These are phyloP conservation scores for Meloidogyne floridensis DNA, from an alignment of 1,140 invertebrate species.

Conservation along the genomic window DNA sequence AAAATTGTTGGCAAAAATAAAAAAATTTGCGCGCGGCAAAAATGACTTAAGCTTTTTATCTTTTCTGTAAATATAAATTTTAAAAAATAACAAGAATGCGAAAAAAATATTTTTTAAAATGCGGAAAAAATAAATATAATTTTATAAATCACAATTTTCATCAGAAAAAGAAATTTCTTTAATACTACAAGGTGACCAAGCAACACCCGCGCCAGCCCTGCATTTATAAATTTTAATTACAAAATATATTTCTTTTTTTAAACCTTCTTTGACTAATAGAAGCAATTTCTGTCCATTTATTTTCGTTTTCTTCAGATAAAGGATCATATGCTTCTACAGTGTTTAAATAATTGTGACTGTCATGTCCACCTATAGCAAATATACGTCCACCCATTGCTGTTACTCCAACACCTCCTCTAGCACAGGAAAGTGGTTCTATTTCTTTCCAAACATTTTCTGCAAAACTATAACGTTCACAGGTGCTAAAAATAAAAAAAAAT, in stretches of 20 bases:
- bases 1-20: too few relatives aligned
- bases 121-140: not conserved
- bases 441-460: slow-evolving; percentile 81
- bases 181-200: slow-evolving; percentile 71
- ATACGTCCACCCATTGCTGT: slow-evolving; percentile 60
- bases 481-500: slow-evolving; percentile 66
- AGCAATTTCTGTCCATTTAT: slow-evolving; percentile 63
- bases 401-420: slow-evolving; percentile 65
- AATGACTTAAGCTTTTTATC: too few relatives aligned
- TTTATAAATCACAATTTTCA: not conserved
- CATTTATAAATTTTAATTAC: slow-evolving; percentile 23
- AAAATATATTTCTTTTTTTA: slow-evolving; percentile 26
- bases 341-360: slow-evolving; percentile 67
- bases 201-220: slow-evolving; percentile 51
- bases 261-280: slow-evolving; percentile 62
- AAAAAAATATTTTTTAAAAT: too few relatives aligned
- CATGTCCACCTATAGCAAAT: slow-evolving; percentile 69
- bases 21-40: too few relatives aligned
- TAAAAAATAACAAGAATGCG: too few relatives aligned
- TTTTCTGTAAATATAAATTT: too few relatives aligned
- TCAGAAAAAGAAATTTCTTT: slow-evolving; percentile 20
- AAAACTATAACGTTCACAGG: slow-evolving; percentile 80
- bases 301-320: slow-evolving; percentile 53
- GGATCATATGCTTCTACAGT: slow-evolving; percentile 68
- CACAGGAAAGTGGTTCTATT: slow-evolving; percentile 79